A percentile compares a stretch with the other conserved stretches of the same genome.
Evolutionary conservation across 2,797 vertebrate genomes (phyloP).

Genomic region (Harpia harpyja): DNA sequence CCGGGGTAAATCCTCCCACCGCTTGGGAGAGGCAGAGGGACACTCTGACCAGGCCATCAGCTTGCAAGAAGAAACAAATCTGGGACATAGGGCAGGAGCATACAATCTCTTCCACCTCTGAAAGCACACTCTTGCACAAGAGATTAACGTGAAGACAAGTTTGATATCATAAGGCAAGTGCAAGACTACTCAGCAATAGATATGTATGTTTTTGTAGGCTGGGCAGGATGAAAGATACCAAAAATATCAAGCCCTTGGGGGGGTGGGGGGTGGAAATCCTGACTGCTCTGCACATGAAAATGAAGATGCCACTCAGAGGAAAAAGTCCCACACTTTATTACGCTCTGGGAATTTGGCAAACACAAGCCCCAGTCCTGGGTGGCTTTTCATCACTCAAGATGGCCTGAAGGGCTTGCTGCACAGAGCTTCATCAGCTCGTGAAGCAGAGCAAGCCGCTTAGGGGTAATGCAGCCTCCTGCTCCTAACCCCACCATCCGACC

Average conservation of each 20-base stretch:
- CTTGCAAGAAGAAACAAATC: neutral
- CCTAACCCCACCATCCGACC: neutral
- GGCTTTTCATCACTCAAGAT: neutral
- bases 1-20: neutral
- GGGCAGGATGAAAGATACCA: neutral
- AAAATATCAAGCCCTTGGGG: neutral
- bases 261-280: no score
- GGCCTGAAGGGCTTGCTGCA: neutral
- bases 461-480: neutral
- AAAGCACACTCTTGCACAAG: neutral
- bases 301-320: neutral
- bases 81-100: neutral
- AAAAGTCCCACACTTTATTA: neutral
- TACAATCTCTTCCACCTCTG: neutral
- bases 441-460: neutral
- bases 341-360: neutral
- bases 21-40: fast-evolving
- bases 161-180: neutral
- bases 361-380: neutral
- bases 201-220: neutral
- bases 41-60: neutral
- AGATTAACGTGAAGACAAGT: neutral
- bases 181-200: neutral
- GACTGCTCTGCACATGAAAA: neutral
- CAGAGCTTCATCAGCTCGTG: neutral